phyloP scores from a whole-genome alignment of 1,140 invertebrate species.

The Monochamus saltuarius region DNA sequence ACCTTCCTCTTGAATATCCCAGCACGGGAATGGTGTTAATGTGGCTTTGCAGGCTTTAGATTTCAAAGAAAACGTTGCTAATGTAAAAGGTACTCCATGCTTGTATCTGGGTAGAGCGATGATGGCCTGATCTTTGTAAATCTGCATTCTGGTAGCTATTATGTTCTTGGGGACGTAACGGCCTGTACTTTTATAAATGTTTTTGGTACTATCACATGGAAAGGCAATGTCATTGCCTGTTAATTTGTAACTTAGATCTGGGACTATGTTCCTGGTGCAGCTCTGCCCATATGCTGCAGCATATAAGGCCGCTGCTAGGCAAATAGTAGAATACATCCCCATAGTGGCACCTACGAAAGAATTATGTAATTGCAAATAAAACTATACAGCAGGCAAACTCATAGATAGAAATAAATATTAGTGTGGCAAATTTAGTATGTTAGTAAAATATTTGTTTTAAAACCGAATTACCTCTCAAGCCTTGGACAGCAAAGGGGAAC shows the following conservation, averaged over 20 bases:
- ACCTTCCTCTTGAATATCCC: slow-evolving; percentile 63
- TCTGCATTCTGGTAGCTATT: slow-evolving; percentile 62
- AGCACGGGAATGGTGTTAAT: slow-evolving; percentile 62
- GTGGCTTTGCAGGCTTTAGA: slow-evolving; percentile 52
- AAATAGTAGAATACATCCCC: neutral
- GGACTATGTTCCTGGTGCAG: slow-evolving; percentile 34
- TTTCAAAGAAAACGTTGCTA: slow-evolving; percentile 59
- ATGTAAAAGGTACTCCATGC: slow-evolving; percentile 61
- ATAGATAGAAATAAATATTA: too few relatives aligned
- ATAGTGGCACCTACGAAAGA: slow-evolving; percentile 1
- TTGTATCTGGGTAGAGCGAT: slow-evolving; percentile 60
- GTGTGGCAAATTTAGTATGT: too few relatives aligned
- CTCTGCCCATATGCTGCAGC: slow-evolving; percentile 19
- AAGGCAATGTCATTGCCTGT: slow-evolving; percentile 57
- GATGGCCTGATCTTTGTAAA: slow-evolving; percentile 59
- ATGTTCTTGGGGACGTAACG: slow-evolving; percentile 60
- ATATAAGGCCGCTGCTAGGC: slow-evolving; percentile 10
- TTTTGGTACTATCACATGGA: slow-evolving; percentile 60
- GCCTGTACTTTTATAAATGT: slow-evolving; percentile 59
- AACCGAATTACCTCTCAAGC: too few relatives aligned
- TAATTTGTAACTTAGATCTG: slow-evolving; percentile 44
- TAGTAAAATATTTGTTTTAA: slow-evolving; percentile 20
- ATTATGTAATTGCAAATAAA: too few relatives aligned
- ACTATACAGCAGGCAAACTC: too few relatives aligned
- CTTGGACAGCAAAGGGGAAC: too few relatives aligned